Base-by-base conservation (phyloP, 1,140 invertebrate genomes). In the Dufourea novaeangliae region DNA sequence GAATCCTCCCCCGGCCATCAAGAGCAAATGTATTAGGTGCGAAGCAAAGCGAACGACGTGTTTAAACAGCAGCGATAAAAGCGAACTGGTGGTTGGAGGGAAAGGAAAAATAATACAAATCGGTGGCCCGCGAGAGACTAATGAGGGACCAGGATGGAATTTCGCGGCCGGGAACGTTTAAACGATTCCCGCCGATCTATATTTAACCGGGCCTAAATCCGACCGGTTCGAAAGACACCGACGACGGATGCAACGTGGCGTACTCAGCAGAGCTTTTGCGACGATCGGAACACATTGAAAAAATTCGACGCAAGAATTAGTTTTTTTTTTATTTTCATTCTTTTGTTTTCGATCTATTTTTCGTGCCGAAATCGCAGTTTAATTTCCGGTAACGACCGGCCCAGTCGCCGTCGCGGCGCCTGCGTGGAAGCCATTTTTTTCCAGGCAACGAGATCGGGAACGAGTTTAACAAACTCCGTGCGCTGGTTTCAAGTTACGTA, bases 161-260 rank as follows among this genome's bases (percentile, higher is more conserved):
- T 50, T 67, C 39, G 29, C 70, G 61, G 11, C 27, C 61, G 34
- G n/a, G 66, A 80, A 27, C 20, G 20, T n/a, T n/a, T n/a, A 80
- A 73, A 69, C 68, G 79, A 41, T 71, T 78, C 52, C 57, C 67
- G 67, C 64, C 61, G 57, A 27, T 69, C 82, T 83, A 84, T 79
- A 83, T 84, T 73, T 84, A 83, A 79, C 64, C 52, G 56, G 70
- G 83, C 69, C 80, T 83, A 83, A 79, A 83, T 83, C 61, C 75
- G 46, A 69, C 63, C 34, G 41, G 39, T 69, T 69, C 57, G 39
- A 67, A 66, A 61, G 61, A 37, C 76, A 37, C 61, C 70, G 52
- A 52, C 39, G 69, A 25, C 54, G 37, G 46, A 56, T 77, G 73
- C 64, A 82, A 32, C 62, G 29, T 10, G 27, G 12, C 27, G 27